These are phyloP conservation scores for Mustelus asterias DNA, from an alignment of 2,113 vertebrate species.

Conservation along the genomic window DNA sequence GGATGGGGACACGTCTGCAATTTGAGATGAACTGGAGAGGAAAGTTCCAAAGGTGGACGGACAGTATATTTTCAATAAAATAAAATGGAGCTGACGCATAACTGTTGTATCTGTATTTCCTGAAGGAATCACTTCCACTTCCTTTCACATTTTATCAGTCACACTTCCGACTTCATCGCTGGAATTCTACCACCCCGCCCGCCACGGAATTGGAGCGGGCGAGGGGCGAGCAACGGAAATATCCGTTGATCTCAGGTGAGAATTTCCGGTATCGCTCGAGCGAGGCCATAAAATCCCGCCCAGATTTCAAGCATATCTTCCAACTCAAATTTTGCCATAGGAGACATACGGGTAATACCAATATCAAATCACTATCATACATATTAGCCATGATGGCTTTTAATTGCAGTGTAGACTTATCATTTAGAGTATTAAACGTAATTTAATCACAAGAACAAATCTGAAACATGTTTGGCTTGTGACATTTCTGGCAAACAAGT, in stretches of 20 bases:
- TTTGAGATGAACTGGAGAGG: background rate
- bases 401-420: background rate
- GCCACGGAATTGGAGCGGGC: too few species aligned
- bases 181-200: too few species aligned
- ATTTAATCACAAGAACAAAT: constrained; percentile 25
- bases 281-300: too few species aligned
- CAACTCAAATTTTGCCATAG: background rate
- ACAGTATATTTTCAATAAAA: too few species aligned
- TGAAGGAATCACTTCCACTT: background rate
- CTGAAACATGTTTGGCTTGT: constrained; percentile 13
- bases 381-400: background rate
- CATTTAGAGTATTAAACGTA: constrained; percentile 9
- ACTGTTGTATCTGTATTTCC: background rate
- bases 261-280: too few species aligned
- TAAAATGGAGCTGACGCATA: background rate
- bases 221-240: too few species aligned
- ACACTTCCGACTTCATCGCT: background rate
- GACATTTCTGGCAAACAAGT: background rate
- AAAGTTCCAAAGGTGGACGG: background rate
- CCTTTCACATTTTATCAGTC: background rate
- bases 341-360: background rate
- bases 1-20: background rate
- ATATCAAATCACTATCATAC: background rate
- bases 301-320: background rate
- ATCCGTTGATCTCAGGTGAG: too few species aligned